Evolutionary conservation across 2,113 vertebrate genomes (phyloP), one percentile per base, ranked within the genome.

Genomic region (Patagioenas fasciata): DNA sequence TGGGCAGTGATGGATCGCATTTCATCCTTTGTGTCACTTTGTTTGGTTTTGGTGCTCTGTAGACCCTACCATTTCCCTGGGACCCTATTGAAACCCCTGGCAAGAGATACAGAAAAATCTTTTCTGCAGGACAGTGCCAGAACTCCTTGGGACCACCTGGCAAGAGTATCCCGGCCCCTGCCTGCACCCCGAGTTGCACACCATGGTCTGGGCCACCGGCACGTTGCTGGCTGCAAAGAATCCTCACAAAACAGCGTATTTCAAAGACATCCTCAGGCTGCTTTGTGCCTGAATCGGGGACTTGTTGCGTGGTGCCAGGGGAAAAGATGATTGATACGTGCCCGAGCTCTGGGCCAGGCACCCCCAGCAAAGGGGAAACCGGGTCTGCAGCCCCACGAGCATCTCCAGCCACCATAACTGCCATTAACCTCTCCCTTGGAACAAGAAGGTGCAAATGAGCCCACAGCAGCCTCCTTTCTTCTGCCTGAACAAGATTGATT

Each of bases 401-500:
- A 93, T 77, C 50, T 51, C 92, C 97, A 73, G 81, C 20, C 19
- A 38, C 67, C 95, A 87, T 56, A 91, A 48, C 93, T 90, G 94
- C 95, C 94, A 82, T 96, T 97, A 98, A 97, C 96, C 97, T 96
- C 97, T 92, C 94, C 95, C 93, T 96, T 91, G 96, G 98, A 98
- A 98, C 98, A 97, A 98, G 98, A 97, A 98, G 97, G 98, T 98
- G 98, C 98, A 98, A 98, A 97, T 96, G 97, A 98, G 97, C 91
- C 96, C 98, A 61, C 97, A 97, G 98, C 93, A 98, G 97, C 93
- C 97, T 98, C 98, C 98, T 98, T 99, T 99, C 98, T 98, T 98
- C 97, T 97, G 97, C 95, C 96, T 98, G 98, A 98, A 97, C 97
- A 98, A 99, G 98, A 99, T 98, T 99, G 99, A 99, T 99, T 99